These are phyloP conservation scores for Pachyuromys duprasi DNA, from an alignment of 2,797 vertebrate species.

Conservation along the genomic window DNA sequence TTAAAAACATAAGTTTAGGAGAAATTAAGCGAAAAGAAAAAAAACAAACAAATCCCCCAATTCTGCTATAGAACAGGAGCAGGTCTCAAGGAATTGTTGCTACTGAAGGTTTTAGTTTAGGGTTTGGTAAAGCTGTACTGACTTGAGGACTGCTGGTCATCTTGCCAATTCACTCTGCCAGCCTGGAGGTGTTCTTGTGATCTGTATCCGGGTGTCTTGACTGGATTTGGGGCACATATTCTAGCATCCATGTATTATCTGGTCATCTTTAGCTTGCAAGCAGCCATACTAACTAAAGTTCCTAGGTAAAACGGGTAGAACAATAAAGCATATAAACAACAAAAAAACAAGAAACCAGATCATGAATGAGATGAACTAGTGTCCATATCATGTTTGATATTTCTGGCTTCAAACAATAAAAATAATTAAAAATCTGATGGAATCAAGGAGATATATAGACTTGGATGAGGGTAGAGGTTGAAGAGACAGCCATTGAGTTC, in stretches of 20 bases:
- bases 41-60: too few species aligned
- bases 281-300: not conserved
- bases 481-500: too few species aligned
- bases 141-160: accelerated
- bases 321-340: not conserved
- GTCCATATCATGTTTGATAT: not conserved
- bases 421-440: not conserved
- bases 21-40: not conserved
- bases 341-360: not conserved
- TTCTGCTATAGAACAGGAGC: not conserved
- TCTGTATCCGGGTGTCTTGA: not conserved
- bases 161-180: accelerated
- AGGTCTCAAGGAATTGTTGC: not conserved
- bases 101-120: not conserved
- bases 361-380: not conserved
- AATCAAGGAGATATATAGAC: not conserved
- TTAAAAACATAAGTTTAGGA: not conserved
- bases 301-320: not conserved
- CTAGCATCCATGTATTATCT: not conserved
- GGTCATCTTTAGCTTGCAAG: not conserved
- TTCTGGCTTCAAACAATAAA: not conserved
- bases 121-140: not conserved
- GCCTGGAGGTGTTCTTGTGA: not conserved
- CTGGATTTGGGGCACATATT: not conserved
- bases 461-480: too few species aligned